Evolutionary conservation across 1,140 invertebrate species (phyloP).

Genomic region (Diorhabda carinulata): DNA sequence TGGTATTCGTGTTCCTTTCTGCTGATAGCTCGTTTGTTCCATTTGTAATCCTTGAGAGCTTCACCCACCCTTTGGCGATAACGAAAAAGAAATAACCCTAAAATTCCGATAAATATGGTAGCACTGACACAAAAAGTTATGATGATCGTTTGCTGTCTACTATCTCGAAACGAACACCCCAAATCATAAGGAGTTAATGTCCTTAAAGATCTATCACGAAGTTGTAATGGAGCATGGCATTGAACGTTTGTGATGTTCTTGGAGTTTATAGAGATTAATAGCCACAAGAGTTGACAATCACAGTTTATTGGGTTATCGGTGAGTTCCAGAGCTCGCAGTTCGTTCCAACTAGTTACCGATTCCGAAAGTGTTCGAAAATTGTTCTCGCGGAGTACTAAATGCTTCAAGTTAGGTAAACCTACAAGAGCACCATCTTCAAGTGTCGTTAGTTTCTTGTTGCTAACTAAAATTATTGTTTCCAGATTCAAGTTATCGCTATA

Average conservation of each 20-base stretch:
- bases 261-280: slow-evolving; percentile 68
- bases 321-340: slow-evolving; percentile 70
- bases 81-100: slow-evolving; percentile 70
- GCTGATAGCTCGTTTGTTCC: slow-evolving; percentile 70
- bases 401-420: slow-evolving; percentile 71
- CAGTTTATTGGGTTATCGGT: slow-evolving; percentile 82
- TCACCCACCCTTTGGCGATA: slow-evolving; percentile 74
- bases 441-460: slow-evolving; percentile 66
- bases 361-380: slow-evolving; percentile 69
- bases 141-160: slow-evolving; percentile 72
- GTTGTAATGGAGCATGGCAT: slow-evolving; percentile 66
- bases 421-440: slow-evolving; percentile 72
- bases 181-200: slow-evolving; percentile 69
- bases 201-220: slow-evolving; percentile 65
- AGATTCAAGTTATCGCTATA: slow-evolving; percentile 77
- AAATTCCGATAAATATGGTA: slow-evolving; percentile 61
- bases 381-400: slow-evolving; percentile 74
- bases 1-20: slow-evolving; percentile 83
- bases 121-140: slow-evolving; percentile 66
- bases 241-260: slow-evolving; percentile 71
- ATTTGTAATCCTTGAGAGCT: slow-evolving; percentile 76
- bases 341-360: slow-evolving; percentile 71
- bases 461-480: slow-evolving; percentile 69
- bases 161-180: slow-evolving; percentile 73
- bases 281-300: slow-evolving; percentile 75